Evolutionary conservation across 2,888 invertebrate species (phyloP), one percentile per base, ranked within the genome.

Genomic region (Apamea crenata): DNA sequence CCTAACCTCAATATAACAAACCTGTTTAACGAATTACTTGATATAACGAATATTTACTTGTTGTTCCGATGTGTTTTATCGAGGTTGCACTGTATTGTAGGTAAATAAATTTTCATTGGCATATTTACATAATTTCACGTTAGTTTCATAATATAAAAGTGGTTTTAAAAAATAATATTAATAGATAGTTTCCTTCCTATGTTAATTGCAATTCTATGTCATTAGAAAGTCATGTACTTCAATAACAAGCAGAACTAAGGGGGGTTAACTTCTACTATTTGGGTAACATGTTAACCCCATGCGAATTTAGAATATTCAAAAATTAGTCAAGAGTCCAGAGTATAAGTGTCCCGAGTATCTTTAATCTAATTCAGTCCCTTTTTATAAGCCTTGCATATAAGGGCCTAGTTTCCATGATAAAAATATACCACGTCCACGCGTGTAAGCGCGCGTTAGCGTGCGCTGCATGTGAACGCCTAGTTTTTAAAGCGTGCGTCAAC

Each of bases 71-170:
- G n/a, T n/a, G n/a, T n/a, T n/a, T n/a, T n/a, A n/a, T n/a, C n/a
- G n/a, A n/a, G n/a, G n/a, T n/a, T n/a, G n/a, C n/a, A n/a, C n/a
- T n/a, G n/a, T 63, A 61, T 32, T 84, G 32, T 32, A 32, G 32
- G 0, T 32, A 40, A 32, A 59, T 4, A 40, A 65, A 25, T 69
- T 87, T 79, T 87, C 74, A 78, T 87, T 73, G 10, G 80, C 87
- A 84, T 87, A 84, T 79, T 87, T 70, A 40, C 40, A 71, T 71
- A 0, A 16, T 50, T 86, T 83, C 12, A 63, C 6, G 68, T 87
- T 87, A 86, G 68, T 83, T 0, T 53, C 29, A 65, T 29, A 53
- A 40, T 69, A 56, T 40, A 40, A 32, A 40, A 74, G 40, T 65
- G 12, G 29, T 50, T 53, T 65, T 66, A 69, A 74, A 77, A 81